Base-by-base conservation (phyloP, 1,140 invertebrate species). In the Pogonomyrmex barbatus region DNA sequence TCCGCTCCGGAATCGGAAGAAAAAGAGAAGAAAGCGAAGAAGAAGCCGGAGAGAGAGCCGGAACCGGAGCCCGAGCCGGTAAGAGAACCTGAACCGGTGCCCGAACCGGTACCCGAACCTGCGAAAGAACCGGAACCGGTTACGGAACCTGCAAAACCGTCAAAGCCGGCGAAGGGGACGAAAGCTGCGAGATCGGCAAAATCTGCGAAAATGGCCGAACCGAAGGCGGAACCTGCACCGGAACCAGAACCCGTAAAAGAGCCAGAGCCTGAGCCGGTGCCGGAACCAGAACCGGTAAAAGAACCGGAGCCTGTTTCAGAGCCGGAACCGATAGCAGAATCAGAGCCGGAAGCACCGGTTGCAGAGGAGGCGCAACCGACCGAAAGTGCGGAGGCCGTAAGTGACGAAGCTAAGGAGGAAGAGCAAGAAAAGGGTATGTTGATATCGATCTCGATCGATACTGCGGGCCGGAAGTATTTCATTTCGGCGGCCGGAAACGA, bases 381-480 rank as follows among this genome's bases (percentile, higher is more conserved):
- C 14, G 79, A 76, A 62, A 47, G 17, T 36, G 30, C 60, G 56
- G 89, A 93, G 62, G 67, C 79, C 75, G 84, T 87, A 87, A 88
- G 85, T 81, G 91, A 89, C 60, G 86, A 92, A 54, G 87, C 86
- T 52, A 67, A 89, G 47, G 81, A 91, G 33, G 62, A 87, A 85
- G 68, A 73, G 5, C 79, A 71, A 24, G 70, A 89, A 50, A 65
- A 91, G 3, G 92, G 91, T 93, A 90, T 45, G 89, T 90, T 89
- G 54, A 83, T 50, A 68, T n/a, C n/a, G n/a, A n/a, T 62, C n/a
- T 60, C 6, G 45, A 9, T 47, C 36, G 5, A 88, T 70, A 56
- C 14, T 12, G 39, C n/a, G 24, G n/a, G 39, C 30, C 58, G 42
- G 30, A 52, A 75, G 17, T 45, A 68, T 67, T 67, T 30, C 14